Base-by-base conservation (phyloP, 2,888 invertebrate genomes). In the Lamproptera curius region DNA sequence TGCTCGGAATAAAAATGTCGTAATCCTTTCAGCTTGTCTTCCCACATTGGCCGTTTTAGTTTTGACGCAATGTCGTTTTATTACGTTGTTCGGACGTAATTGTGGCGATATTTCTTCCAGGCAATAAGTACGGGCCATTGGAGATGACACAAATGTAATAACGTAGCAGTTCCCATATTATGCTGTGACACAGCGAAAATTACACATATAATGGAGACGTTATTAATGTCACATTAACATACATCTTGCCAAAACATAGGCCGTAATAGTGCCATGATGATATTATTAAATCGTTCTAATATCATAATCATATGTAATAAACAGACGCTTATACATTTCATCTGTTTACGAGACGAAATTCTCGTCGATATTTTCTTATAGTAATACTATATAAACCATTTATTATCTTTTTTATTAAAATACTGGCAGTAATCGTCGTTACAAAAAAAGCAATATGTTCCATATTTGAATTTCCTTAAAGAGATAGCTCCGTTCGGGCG, bases 41-140 rank as follows among this genome's bases (percentile, higher is more conserved):
- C n/a, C 15, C 16, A 35, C 26, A 26, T n/a, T 1, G n/a, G 16
- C 6, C 35, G 13, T 40, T 49, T 17, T 39, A 15, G n/a, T 28
- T 16, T 28, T 40, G 16, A 1, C 0, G 5, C 15, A 16, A 0
- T 9, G 35, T 17, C 34, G 15, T 28, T 43, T 35, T 17, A 28
- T 16, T 35, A 17, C 43, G 26, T 15, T 38, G 41, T 14, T 45
- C 17, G 28, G 46, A 42, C 35, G n/a, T n/a, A 50, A 55, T 54
- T 57, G 55, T 52, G 52, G 43, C 50, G 47, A 46, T 53, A 54
- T 54, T 39, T 54, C 52, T 52, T 54, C 52, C 40, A 40, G 44
- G 44, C 49, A 44, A 50, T 50, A 50, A 50, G 49, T 50, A 50
- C 44, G 44, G 44, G n/a, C 49, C 44, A 45, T 50, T 44, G 44